phyloP scores from a whole-genome alignment of 2,797 vertebrate genomes.

The Podarcis lilfordi region DNA sequence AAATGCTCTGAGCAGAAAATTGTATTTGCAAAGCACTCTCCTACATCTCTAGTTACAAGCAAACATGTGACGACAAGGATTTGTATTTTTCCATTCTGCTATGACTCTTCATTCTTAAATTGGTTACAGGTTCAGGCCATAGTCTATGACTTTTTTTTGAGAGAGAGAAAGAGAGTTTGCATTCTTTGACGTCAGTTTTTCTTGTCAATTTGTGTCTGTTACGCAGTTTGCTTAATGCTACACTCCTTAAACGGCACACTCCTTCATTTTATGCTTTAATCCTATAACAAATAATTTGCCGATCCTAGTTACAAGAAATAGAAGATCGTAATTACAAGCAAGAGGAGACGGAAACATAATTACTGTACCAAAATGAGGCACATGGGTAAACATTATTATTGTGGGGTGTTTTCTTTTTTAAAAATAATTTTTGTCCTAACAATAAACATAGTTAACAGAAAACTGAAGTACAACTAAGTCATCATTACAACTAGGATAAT shows the following conservation, averaged over 20 bases:
- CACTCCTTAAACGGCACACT: not conserved
- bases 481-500: not conserved
- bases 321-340: not conserved
- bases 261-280: constrained; percentile 5
- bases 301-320: not conserved
- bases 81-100: constrained; percentile 1
- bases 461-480: not conserved
- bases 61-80: not conserved
- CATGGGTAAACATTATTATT: constrained; percentile 8
- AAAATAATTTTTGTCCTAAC: not conserved
- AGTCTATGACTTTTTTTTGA: not conserved
- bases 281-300: not conserved
- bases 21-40: not conserved
- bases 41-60: fast-evolving
- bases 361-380: not conserved
- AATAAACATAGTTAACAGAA: not conserved
- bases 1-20: constrained; percentile 20
- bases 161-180: not conserved
- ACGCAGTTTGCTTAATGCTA: not conserved
- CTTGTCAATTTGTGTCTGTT: not conserved
- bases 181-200: not conserved
- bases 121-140: not conserved
- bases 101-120: not conserved
- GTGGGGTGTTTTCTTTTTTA: not conserved
- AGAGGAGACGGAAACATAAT: not conserved